phyloP scores from a whole-genome alignment of 2,888 invertebrate species.

The Cheiracanthium punctorium region DNA sequence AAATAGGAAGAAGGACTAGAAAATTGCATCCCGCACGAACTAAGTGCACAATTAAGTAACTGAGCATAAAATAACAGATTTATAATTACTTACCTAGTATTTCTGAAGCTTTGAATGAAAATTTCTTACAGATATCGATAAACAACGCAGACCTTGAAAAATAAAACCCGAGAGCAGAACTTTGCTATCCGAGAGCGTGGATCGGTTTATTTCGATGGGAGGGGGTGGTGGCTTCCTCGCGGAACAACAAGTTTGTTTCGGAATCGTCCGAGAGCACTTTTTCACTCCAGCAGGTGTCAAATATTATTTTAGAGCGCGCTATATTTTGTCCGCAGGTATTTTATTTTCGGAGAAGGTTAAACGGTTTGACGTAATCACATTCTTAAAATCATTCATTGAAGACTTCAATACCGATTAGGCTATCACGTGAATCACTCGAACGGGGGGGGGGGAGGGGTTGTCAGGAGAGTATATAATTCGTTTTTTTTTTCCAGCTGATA shows the following conservation, averaged over 20 bases:
- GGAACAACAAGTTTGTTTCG: neutral
- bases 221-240: conserved; percentile 7
- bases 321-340: too few species aligned
- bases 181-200: neutral
- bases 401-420: neutral
- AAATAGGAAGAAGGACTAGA: too few species aligned
- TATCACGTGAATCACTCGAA: neutral
- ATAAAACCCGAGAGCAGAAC: neutral
- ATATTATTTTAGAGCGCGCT: neutral
- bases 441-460: conserved; percentile 4
- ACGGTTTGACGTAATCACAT: too few species aligned
- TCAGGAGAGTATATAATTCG: too few species aligned
- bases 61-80: too few species aligned
- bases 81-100: neutral
- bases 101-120: neutral
- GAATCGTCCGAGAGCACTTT: neutral
- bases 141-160: conserved; percentile 33
- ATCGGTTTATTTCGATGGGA: neutral
- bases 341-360: too few species aligned
- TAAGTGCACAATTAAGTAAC: too few species aligned
- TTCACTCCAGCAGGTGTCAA: neutral
- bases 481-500: too few species aligned
- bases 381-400: too few species aligned
- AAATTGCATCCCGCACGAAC: too few species aligned
- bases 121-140: neutral